These are phyloP conservation scores for Cerastis rubricosa DNA, from an alignment of 2,888 invertebrate species.

Conservation along the genomic window DNA sequence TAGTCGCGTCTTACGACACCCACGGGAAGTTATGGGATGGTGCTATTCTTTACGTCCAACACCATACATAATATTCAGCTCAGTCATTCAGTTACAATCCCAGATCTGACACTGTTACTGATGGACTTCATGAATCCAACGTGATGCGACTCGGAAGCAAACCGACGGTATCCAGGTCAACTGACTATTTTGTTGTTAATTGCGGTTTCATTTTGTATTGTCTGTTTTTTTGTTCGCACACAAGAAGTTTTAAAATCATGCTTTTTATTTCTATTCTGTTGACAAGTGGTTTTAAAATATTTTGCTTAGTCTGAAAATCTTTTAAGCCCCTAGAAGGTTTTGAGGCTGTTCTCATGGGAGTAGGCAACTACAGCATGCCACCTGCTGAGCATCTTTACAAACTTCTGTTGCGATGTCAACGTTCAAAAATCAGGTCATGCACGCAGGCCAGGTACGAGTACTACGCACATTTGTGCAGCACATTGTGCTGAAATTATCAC, in stretches of 20 bases:
- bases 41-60: too few species aligned
- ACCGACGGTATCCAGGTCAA: constrained; percentile 10
- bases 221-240: background rate
- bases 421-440: background rate
- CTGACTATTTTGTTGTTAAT: constrained; percentile 24
- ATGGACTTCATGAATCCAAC: constrained; percentile 23
- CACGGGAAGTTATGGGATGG: too few species aligned
- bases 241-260: background rate
- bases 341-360: background rate
- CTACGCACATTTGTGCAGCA: background rate
- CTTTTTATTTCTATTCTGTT: background rate
- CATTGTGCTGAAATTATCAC: background rate
- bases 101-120: constrained; percentile 15
- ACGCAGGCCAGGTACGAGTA: background rate
- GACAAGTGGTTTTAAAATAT: background rate
- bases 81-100: constrained; percentile 9
- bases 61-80: too few species aligned
- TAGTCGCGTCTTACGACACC: too few species aligned
- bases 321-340: too few species aligned
- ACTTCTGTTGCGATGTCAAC: background rate
- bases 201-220: background rate
- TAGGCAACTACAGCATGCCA: background rate
- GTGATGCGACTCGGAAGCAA: constrained; percentile 18
- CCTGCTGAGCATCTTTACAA: background rate
- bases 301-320: background rate